Evolutionary conservation across 2,888 invertebrate species (phyloP).

Genomic region (Anagyrus pseudococci): DNA sequence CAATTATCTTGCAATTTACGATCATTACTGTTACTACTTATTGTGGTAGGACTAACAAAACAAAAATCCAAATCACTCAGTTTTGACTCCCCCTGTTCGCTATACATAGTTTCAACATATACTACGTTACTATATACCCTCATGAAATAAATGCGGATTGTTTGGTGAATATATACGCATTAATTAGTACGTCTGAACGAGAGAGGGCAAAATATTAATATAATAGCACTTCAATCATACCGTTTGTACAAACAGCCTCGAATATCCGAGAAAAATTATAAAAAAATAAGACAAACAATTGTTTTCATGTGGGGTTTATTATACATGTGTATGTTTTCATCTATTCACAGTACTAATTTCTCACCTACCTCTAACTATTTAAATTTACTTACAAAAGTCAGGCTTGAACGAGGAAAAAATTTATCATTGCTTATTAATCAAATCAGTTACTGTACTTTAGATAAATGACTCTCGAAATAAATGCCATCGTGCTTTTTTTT

Average conservation of each 20-base stretch:
- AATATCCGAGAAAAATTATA: too few relatives aligned
- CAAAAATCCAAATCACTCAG: conserved; percentile 23
- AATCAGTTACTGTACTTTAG: neutral
- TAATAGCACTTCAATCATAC: conserved; percentile 49
- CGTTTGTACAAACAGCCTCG: conserved; percentile 1
- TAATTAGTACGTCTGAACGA: conserved; percentile 51
- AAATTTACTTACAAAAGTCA: neutral
- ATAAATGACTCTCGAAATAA: too few relatives aligned
- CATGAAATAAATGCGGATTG: conserved; percentile 47
- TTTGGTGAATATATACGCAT: conserved; percentile 51
- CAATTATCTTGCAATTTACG: conserved; percentile 15
- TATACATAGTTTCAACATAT: conserved; percentile 42
- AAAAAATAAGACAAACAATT: too few relatives aligned
- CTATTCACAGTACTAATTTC: conserved; percentile 18
- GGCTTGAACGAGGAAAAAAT: conserved; percentile 8
- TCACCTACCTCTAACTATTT: neutral
- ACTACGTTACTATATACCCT: conserved; percentile 39
- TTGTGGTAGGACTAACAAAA: conserved; percentile 58
- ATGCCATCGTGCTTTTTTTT: neutral
- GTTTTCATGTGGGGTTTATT: conserved; percentile 23
- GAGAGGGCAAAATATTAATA: conserved; percentile 63
- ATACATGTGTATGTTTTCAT: conserved; percentile 7
- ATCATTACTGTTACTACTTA: conserved; percentile 26
- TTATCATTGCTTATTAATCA: too few relatives aligned
- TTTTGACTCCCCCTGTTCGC: conserved; percentile 34